Evolutionary conservation across 1,140 invertebrate genomes (phyloP).

Genomic region (Acyrthosiphon pisum): DNA sequence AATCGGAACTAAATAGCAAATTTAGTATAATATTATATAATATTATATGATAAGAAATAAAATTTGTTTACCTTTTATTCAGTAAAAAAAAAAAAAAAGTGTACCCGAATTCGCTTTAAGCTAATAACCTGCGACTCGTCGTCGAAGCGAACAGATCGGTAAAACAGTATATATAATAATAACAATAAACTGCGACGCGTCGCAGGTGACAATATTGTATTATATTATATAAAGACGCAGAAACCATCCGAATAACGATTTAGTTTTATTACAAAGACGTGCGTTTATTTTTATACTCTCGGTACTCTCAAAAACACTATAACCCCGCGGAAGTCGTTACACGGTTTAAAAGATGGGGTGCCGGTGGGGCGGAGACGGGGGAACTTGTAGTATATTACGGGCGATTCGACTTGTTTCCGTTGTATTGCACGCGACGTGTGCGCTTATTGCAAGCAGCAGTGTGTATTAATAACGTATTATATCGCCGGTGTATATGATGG

Average conservation of each 20-base stretch:
- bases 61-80: no score
- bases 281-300: neutral
- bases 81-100: no score
- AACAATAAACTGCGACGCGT: neutral
- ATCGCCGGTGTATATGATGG: no score
- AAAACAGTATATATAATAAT: no score
- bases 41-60: no score
- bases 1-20: no score
- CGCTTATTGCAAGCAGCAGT: neutral
- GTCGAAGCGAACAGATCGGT: no score
- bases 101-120: no score
- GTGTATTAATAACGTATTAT: neutral
- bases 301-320: neutral
- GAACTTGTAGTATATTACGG: neutral
- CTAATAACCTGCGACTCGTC: no score
- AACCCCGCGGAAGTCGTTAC: neutral
- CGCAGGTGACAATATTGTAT: neutral
- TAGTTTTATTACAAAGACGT: neutral
- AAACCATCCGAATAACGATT: neutral
- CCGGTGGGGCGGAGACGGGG: no score
- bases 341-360: neutral
- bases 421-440: neutral
- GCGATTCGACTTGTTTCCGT: neutral
- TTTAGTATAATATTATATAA: no score
- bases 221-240: neutral